Evolutionary conservation across 1,140 invertebrate genomes (phyloP), one percentile per base, ranked within the genome.

Genomic region (Triops longicaudatus): DNA sequence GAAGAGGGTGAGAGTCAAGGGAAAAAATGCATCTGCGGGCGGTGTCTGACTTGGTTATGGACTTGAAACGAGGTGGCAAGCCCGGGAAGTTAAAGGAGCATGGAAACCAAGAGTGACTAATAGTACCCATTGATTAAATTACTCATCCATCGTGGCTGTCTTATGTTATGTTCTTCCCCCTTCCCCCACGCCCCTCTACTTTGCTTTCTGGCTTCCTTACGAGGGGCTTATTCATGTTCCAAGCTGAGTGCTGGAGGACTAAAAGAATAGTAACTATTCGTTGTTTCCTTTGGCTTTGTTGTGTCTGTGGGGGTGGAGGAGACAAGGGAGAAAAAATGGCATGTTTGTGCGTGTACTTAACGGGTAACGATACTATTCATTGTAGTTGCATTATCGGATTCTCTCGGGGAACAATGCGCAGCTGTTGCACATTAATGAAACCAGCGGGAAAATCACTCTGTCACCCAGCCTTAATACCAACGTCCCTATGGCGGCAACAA

Each of bases 381-480:
- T 77, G 11, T 83, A 87, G 80, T 82, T 89, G 0, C 86, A 88
- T 41, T 98, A 96, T 85, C 87, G 88, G 31, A 93, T 98, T 79
- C 82, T 96, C 0, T 91, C 92, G 0, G 96, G 96, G 0, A 98
- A 98, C 83, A 97, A 96, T 81, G 96, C 96, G 0, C 93, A 95
- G 81, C 86, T 98, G 9, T 86, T 99, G 1, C 87, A 90, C 0
- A 82, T 99, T 22, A 95, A 98, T 83, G 88, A 90, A 81, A 91
- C 90, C 0, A 90, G 90, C 0, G 97, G 97, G 2, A 90, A 93
- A 41, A 89, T 99, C 73, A 92, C 89, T 10, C 85, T 99, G 0
- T 96, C 95, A 26, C 93, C 95, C 0, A 92, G 95, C 80, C 86
- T 99, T 1, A 97, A 98, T 83, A 98, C 97, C 5, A 98, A 99